Evolutionary conservation across 2,888 invertebrate species (phyloP).

Genomic region (Archips crataeganus): DNA sequence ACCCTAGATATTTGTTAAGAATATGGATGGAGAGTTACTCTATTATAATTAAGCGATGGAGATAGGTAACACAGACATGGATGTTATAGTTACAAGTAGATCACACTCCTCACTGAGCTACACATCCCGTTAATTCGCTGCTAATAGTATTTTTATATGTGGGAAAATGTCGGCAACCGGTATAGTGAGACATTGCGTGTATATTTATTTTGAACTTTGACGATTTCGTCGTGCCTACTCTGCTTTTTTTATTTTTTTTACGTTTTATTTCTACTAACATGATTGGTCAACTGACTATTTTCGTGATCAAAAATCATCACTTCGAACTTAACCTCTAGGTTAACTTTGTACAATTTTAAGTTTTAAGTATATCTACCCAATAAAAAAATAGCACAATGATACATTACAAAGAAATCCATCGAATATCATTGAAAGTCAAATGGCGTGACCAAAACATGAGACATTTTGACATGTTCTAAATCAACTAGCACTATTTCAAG

Average conservation of each 20-base stretch:
- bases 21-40: too few species aligned
- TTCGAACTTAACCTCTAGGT: neutral
- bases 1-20: too few species aligned
- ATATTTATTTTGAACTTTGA: slow-evolving; percentile 37
- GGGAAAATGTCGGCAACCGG: slow-evolving; percentile 49
- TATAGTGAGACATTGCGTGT: slow-evolving; percentile 37
- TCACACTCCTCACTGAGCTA: slow-evolving; percentile 45
- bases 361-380: slow-evolving; percentile 1
- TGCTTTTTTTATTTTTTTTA: neutral
- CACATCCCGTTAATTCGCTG: slow-evolving; percentile 51
- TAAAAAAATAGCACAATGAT: slow-evolving; percentile 14
- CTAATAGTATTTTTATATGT: slow-evolving; percentile 57
- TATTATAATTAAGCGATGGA: too few species aligned
- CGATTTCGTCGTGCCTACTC: slow-evolving; percentile 37
- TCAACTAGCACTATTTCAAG: neutral
- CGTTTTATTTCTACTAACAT: too few species aligned
- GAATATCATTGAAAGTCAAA: slow-evolving; percentile 9
- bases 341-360: neutral
- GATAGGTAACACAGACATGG: too few species aligned
- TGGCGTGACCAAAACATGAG: slow-evolving; percentile 14
- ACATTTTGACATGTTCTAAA: slow-evolving; percentile 19
- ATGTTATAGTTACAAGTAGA: slow-evolving; percentile 44
- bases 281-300: too few species aligned
- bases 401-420: slow-evolving; percentile 2
- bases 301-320: neutral